phyloP scores from a whole-genome alignment of 2,113 vertebrate species.

The Dascyllus trimaculatus region DNA sequence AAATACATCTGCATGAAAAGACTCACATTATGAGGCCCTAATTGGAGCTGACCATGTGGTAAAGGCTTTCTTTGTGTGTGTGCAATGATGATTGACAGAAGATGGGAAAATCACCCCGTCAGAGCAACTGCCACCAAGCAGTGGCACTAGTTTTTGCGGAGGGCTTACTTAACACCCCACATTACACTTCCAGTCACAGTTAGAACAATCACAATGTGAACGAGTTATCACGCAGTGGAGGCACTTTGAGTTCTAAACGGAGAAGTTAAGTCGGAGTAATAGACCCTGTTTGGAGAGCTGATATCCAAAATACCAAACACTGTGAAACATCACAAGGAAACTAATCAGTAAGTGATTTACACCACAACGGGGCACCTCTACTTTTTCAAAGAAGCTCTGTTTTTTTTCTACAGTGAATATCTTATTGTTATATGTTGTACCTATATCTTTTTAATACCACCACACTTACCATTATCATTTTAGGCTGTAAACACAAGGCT shows the following conservation, averaged over 20 bases:
- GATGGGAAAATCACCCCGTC: conserved; percentile 30
- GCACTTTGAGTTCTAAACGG: conserved; percentile 40
- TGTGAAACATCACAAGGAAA: conserved; percentile 48
- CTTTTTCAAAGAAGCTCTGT: background rate
- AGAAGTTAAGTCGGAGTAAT: conserved; percentile 56
- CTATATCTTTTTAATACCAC: background rate
- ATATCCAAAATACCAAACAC: conserved; percentile 55
- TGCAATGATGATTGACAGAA: conserved; percentile 33
- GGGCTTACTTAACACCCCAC: conserved; percentile 37
- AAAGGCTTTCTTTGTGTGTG: conserved; percentile 33
- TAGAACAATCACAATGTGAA: conserved; percentile 32
- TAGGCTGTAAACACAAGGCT: too few relatives aligned
- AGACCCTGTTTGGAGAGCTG: conserved; percentile 40
- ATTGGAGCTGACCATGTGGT: background rate
- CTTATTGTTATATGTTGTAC: background rate
- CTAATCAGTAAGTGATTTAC: conserved; percentile 53
- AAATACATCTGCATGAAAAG: conserved; percentile 46
- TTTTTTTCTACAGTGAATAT: conserved; percentile 3
- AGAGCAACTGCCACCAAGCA: conserved; percentile 20
- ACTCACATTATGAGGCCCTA: conserved; percentile 15
- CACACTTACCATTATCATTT: background rate
- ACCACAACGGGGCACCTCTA: background rate
- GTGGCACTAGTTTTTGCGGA: conserved; percentile 10
- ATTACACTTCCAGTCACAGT: conserved; percentile 56
- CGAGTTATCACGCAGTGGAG: conserved; percentile 28